Evolutionary conservation across 2,888 invertebrate species (phyloP), one percentile per base, ranked within the genome.

Genomic region (Mystacides longicornis): DNA sequence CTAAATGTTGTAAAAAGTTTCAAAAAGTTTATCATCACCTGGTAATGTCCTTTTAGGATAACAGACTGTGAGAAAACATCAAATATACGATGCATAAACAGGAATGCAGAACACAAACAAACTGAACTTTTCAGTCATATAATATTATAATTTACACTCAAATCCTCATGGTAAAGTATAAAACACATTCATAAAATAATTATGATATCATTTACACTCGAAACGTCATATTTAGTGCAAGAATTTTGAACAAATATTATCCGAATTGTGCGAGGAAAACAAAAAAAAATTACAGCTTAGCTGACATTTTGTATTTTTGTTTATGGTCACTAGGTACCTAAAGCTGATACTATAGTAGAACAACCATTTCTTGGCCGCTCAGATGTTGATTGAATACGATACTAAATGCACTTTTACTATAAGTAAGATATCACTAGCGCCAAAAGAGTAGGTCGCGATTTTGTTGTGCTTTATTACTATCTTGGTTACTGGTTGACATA

Each of bases 271-370:
- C 57, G 57, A 57, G 47, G 57, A 57, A 57, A 57, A 57, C 57
- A 75, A 75, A 75, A 77, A 77, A 77, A 77, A 77, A 75, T 77
- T 37, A 37, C 37, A 73, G 74, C 75, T 76, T 75, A 75, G 76
- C 76, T 77, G 77, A 77, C 77, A 77, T 77, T 37, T 37, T 37
- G 37, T 37, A 37, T 37, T 77, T 77, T 77, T 77, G 77, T 77
- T 77, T 77, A 77, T 77, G 77, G 77, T 77, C 37, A 14, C 37
- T 7, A 37, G 16, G 37, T 37, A 37, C 37, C 37, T 37, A 37
- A 37, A 37, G 16, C 37, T 37, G 14, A 14, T 37, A 37, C 37
- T 37, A 37, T 37, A 37, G 37, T 37, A 14, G 3, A 37, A 37
- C 37, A 14, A 14, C 4, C 37, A 37, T 37, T 7, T 37, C 37